phyloP scores from a whole-genome alignment of 2,113 vertebrate species.

The Marcusenius ussheri region DNA sequence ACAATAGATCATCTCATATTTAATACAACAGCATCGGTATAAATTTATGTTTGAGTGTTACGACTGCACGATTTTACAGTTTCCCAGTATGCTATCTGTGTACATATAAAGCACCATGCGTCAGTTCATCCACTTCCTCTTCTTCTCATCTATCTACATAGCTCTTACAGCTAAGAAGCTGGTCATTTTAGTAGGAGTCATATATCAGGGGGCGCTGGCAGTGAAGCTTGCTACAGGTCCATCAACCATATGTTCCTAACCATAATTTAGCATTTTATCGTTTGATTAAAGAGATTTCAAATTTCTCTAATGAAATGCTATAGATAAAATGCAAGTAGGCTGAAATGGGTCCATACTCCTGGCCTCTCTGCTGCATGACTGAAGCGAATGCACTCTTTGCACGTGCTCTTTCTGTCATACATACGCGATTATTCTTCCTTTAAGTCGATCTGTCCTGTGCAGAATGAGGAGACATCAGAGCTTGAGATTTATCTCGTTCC shows the following conservation, averaged over 20 bases:
- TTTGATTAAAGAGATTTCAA: neutral
- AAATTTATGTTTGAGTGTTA: neutral
- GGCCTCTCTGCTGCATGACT: neutral
- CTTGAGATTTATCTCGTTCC: neutral
- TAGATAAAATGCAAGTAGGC: neutral
- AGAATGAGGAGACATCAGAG: neutral
- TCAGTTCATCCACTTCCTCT: no score
- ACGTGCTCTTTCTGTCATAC: neutral
- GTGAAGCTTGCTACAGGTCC: neutral
- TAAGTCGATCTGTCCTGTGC: neutral
- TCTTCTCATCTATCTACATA: no score
- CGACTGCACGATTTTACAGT: no score
- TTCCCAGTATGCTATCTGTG: no score
- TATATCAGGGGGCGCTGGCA: neutral
- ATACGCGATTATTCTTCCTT: neutral
- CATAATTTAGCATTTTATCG: neutral
- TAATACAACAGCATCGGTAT: neutral
- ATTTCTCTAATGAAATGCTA: neutral
- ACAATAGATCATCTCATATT: neutral
- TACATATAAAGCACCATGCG: no score
- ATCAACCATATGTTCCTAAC: neutral
- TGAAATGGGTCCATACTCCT: neutral
- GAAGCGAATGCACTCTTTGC: neutral
- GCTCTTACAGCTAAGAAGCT: no score
- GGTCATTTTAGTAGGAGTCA: no score